phyloP scores from a whole-genome alignment of 2,797 vertebrate genomes.

The Pantherophis alleghaniensis region DNA sequence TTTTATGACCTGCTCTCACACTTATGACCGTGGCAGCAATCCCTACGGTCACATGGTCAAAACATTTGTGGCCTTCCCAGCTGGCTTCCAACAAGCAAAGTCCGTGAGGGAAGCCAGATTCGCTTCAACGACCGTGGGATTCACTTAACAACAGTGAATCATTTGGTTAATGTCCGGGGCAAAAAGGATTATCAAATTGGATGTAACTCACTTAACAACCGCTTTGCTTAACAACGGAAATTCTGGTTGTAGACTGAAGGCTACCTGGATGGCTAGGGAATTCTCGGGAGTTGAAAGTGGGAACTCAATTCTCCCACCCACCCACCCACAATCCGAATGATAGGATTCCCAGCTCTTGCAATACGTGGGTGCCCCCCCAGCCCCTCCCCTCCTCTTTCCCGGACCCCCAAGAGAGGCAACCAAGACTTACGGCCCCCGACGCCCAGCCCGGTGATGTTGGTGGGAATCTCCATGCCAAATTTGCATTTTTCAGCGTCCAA shows the following conservation, averaged over 20 bases:
- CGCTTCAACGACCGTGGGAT: not conserved
- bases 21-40: not conserved
- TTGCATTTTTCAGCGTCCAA: constrained; percentile 96
- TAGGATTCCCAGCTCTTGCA: not conserved
- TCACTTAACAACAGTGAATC: too few relatives aligned
- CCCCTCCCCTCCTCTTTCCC: not conserved
- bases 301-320: not conserved
- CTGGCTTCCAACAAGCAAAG: not conserved
- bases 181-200: too few relatives aligned
- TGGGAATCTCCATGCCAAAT: constrained; percentile 96
- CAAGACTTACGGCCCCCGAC: constrained; percentile 86
- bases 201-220: too few relatives aligned
- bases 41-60: too few relatives aligned
- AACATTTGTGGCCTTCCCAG: too few relatives aligned
- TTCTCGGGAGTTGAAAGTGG: too few relatives aligned
- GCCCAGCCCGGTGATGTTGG: constrained; percentile 90
- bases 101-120: too few relatives aligned
- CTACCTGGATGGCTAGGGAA: too few relatives aligned
- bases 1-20: not conserved
- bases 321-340: not conserved
- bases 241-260: too few relatives aligned
- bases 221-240: too few relatives aligned
- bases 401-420: too few relatives aligned
- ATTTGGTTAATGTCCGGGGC: fast-evolving
- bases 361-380: fast-evolving